A percentile compares a stretch with the other conserved stretches of the same genome.
phyloP scores from a whole-genome alignment of 2,888 invertebrate species.

The Heliothis peltigera region DNA sequence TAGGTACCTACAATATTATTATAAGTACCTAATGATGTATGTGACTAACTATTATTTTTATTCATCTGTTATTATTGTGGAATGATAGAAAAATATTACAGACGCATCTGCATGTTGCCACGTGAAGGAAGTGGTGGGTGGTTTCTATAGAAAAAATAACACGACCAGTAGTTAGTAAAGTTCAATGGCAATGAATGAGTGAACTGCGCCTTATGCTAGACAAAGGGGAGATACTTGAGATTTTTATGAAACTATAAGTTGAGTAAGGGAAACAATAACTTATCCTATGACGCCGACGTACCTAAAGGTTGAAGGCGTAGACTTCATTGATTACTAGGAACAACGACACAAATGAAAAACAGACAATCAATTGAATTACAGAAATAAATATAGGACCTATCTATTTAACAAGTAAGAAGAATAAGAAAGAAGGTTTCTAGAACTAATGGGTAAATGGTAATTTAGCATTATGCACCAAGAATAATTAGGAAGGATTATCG shows the following conservation, averaged over 20 bases:
- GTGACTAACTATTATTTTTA: background rate
- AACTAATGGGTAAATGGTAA: too few species aligned
- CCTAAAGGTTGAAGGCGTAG: background rate
- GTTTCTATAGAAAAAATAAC: slow-evolving; percentile 20
- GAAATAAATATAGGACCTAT: too few species aligned
- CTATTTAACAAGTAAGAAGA: too few species aligned
- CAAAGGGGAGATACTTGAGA: background rate
- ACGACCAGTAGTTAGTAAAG: slow-evolving; percentile 13
- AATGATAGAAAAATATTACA: slow-evolving; percentile 20
- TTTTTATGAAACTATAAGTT: background rate
- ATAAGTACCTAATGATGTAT: background rate
- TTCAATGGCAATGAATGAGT: too few species aligned
- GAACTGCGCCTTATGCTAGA: slow-evolving; percentile 10
- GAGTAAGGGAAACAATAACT: background rate
- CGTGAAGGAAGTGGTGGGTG: slow-evolving; percentile 33
- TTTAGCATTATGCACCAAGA: too few species aligned
- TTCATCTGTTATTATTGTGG: background rate
- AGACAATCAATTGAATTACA: background rate
- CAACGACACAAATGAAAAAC: background rate
- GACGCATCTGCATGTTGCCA: background rate
- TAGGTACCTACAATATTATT: background rate
- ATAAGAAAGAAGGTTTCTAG: too few species aligned
- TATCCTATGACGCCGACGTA: background rate
- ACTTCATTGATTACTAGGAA: background rate
- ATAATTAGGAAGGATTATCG: too few species aligned